Conservation (phyloP, 2,888 invertebrate genomes). For the Agapetus fuscipes region DNA sequence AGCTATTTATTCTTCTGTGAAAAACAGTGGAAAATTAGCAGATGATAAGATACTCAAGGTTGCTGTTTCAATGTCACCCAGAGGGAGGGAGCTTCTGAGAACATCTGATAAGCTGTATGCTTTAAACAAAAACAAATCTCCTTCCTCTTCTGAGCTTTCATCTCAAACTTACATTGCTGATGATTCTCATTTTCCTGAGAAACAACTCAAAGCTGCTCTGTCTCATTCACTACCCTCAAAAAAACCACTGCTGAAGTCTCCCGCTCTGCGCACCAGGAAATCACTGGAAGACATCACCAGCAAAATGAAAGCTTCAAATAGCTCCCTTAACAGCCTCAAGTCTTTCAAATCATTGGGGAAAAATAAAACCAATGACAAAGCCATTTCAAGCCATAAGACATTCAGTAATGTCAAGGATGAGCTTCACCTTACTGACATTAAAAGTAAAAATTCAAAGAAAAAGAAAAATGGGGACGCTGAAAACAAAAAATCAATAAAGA, state of each 20-base stretch:
- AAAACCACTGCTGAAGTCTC: constrained; percentile 22
- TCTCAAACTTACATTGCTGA: constrained; percentile 14
- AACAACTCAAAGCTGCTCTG: constrained; percentile 1
- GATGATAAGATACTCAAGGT: constrained; percentile 36
- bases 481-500: constrained; percentile 20
- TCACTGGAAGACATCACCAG: constrained; percentile 10
- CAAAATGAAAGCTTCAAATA: constrained; percentile 8
- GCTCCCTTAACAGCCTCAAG: constrained; percentile 25
- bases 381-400: not conserved
- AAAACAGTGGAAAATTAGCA: constrained; percentile 24
- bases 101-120: constrained; percentile 17
- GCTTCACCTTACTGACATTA: not conserved
- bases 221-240: constrained; percentile 2
- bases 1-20: constrained; percentile 30
- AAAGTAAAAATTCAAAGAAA: constrained; percentile 23
- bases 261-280: constrained; percentile 15
- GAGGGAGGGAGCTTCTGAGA: constrained; percentile 22
- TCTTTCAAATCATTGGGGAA: constrained; percentile 1
- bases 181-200: constrained; percentile 9
- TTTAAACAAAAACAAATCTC: constrained; percentile 11
- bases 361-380: constrained; percentile 10
- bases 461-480: constrained; percentile 23
- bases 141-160: constrained; percentile 15
- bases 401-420: not conserved
- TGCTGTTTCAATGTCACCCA: constrained; percentile 31